phyloP scores from a whole-genome alignment of 2,113 vertebrate genomes.

The Carassius carassius region DNA sequence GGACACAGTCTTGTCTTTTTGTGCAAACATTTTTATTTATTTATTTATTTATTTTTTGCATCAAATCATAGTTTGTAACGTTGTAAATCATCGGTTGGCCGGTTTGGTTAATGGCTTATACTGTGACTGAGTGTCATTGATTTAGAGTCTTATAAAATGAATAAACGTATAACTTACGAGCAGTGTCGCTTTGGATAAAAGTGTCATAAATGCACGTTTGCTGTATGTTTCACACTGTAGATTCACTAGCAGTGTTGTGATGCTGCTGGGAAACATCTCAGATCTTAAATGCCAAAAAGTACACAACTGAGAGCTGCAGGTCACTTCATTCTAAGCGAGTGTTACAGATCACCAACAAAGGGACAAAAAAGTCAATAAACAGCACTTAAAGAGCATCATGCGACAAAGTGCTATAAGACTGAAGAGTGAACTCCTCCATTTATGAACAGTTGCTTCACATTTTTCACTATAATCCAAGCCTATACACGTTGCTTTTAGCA shows the following conservation, averaged over 20 bases:
- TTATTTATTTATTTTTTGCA: too few species aligned
- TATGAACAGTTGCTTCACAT: background rate
- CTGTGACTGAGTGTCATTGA: too few species aligned
- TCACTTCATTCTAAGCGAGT: background rate
- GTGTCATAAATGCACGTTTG: too few species aligned
- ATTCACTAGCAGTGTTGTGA: background rate
- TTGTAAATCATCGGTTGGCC: too few species aligned
- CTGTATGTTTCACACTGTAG: too few species aligned
- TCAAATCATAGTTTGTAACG: too few species aligned
- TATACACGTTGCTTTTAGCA: slow-evolving; percentile 30
- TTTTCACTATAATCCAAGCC: slow-evolving; percentile 12
- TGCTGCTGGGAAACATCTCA: background rate
- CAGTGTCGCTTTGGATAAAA: too few species aligned
- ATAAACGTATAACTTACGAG: too few species aligned
- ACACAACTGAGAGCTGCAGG: background rate
- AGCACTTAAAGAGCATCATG: background rate
- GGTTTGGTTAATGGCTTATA: too few species aligned
- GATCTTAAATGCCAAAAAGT: background rate
- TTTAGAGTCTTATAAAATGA: background rate
- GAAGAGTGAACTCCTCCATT: background rate
- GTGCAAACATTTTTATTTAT: too few species aligned
- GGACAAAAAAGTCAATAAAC: background rate
- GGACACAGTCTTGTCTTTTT: too few species aligned
- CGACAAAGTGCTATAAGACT: background rate
- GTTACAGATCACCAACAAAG: background rate